Base-by-base conservation (phyloP, 1,140 invertebrate species). In the Cotesia vestalis region DNA sequence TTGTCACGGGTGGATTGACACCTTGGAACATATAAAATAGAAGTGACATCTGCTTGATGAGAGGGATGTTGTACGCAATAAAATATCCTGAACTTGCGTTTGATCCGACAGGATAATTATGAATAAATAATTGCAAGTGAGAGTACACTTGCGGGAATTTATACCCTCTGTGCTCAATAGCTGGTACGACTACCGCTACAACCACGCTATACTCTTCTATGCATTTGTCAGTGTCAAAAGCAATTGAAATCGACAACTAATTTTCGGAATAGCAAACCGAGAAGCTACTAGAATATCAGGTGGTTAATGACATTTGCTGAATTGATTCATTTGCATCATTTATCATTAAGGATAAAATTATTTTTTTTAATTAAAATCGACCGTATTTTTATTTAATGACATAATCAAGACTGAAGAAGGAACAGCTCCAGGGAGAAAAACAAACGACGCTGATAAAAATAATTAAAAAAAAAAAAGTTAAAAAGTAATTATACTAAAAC, bases 181-280 rank as follows among this genome's bases (percentile, higher is more conserved):
- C 40, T 46, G 4, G 27, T 11, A 6, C 59, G 27, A 60, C 27
- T 60, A 20, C 59, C 9, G 17, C 59, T 35, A 60, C 12, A 46
- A 46, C 40, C 40, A 46, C 5, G 11, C 40, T 46, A 11, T 46
- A 46, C 40, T 46, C 20, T 35, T 35, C 12, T 9, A 66, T 66
- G 11, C 40, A 51, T 66, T 66, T 66, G 63, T 67, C 66, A 67
- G 20, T 36, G 63, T 66, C 46, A 66, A 52, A 52, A 38, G 68
- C 59, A 62, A 70, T 70, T 62, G n/a, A 17, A 70, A 62, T 70
- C 51, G 14, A 12, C n/a, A 53, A 52, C 35, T 12, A 20, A 57
- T 5, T 14, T 46, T 11, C 35, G 60, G 11, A 57, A 20, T 14
- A 60, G 40, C 35, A 14, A 63, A 61, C 17, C 34, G 11, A 55